Evolutionary conservation across 2,113 vertebrate genomes (phyloP).

Genomic region (Halcyon senegalensis): DNA sequence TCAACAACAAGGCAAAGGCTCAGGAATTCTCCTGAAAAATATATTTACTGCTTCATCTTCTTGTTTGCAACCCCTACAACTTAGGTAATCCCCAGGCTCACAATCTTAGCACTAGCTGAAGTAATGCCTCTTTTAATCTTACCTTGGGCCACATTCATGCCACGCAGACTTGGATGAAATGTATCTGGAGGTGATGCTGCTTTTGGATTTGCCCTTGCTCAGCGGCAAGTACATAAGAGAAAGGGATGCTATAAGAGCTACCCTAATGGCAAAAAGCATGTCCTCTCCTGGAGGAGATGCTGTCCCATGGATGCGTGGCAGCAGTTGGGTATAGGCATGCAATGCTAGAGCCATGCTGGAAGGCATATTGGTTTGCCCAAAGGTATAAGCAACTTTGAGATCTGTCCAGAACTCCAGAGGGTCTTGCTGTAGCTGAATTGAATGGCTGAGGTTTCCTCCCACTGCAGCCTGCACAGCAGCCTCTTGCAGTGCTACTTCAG

Average conservation of each 20-base stretch:
- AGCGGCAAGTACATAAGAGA: background rate
- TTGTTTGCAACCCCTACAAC: background rate
- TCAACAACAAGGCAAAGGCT: background rate
- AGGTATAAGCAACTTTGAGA: background rate
- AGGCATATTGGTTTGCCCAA: background rate
- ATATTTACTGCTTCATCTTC: background rate
- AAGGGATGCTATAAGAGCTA: background rate
- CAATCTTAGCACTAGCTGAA: background rate
- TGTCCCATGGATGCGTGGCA: background rate
- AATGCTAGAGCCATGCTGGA: background rate
- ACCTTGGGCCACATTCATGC: background rate
- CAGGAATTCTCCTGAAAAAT: background rate
- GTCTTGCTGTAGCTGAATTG: background rate
- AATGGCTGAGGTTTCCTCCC: background rate
- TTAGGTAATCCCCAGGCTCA: background rate
- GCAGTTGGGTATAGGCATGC: fast-evolving
- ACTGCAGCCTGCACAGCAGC: background rate
- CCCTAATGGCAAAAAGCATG: background rate
- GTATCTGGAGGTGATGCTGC: background rate
- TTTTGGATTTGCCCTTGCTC: background rate
- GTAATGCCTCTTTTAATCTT: background rate
- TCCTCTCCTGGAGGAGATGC: background rate
- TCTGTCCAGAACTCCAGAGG: background rate
- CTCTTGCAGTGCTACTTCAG: background rate
- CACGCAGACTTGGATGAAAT: background rate